Conservation (phyloP, 2,888 invertebrate genomes). For the Drosophila cracens region DNA sequence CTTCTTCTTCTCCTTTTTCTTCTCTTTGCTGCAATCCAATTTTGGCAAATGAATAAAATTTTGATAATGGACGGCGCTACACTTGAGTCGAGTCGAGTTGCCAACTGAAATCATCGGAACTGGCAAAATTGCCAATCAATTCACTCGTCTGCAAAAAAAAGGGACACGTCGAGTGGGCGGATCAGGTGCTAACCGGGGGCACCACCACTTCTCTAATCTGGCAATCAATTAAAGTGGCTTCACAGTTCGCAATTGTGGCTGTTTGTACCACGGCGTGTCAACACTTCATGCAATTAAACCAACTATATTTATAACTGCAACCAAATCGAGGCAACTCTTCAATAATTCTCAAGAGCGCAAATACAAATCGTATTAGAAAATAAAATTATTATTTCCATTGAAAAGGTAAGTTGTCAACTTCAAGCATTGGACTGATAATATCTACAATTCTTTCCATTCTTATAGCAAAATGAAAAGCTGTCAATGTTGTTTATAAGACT, state of each 20-base stretch:
- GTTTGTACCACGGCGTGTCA: conserved; percentile 6
- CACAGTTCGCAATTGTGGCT: conserved; percentile 11
- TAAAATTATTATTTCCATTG: background rate
- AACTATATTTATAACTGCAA: background rate
- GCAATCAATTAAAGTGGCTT: conserved; percentile 59
- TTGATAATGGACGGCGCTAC: conserved; percentile 48
- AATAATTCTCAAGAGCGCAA: background rate
- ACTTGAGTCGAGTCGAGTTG: conserved; percentile 40
- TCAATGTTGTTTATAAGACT: no score
- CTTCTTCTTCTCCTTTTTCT: background rate
- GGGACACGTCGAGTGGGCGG: background rate
- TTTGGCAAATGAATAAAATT: conserved; percentile 43
- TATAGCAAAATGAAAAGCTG: background rate
- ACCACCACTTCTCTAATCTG: conserved; percentile 31
- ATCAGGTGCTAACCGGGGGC: background rate
- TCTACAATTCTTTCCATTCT: background rate
- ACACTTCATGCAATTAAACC: conserved; percentile 9
- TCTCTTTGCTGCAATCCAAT: background rate
- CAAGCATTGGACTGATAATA: background rate
- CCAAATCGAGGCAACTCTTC: background rate
- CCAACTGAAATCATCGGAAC: conserved; percentile 43
- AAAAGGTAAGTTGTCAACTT: background rate
- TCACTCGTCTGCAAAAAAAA: conserved; percentile 41
- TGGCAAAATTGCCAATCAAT: conserved; percentile 58
- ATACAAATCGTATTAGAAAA: background rate